Evolutionary conservation across 2,888 invertebrate species (phyloP).

Genomic region (Conops quadrifasciatus): DNA sequence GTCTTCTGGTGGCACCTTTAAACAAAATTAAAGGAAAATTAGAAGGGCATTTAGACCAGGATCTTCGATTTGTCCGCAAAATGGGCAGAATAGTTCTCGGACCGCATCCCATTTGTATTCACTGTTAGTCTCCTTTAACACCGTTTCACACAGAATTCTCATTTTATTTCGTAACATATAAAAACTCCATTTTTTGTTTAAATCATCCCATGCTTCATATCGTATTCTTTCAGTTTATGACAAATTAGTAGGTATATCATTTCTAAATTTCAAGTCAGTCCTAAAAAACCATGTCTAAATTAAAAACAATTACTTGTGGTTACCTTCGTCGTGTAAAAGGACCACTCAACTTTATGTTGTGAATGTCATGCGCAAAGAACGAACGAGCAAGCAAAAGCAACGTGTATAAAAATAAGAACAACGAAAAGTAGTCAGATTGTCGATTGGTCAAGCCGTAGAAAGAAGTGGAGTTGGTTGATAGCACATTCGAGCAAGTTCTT

Average conservation of each 20-base stretch:
- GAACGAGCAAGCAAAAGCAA: slow-evolving; percentile 10
- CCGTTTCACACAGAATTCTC: too few relatives aligned
- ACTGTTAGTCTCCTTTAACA: too few relatives aligned
- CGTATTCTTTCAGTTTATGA: background rate
- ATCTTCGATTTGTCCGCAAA: too few relatives aligned
- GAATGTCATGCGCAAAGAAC: slow-evolving; percentile 20
- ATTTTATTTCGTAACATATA: too few relatives aligned
- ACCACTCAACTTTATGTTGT: background rate
- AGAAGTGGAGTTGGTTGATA: slow-evolving; percentile 8
- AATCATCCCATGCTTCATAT: background rate
- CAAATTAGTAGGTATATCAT: background rate
- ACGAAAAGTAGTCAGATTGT: slow-evolving; percentile 3
- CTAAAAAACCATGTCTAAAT: background rate
- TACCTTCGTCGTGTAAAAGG: background rate
- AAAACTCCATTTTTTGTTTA: background rate
- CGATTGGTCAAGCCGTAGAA: slow-evolving; percentile 6
- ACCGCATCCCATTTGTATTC: too few relatives aligned
- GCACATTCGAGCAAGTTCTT: slow-evolving; percentile 26
- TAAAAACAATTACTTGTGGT: background rate
- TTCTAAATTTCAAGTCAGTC: background rate
- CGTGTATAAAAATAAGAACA: slow-evolving; percentile 19
- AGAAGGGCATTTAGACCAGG: too few relatives aligned
- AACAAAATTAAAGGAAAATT: too few relatives aligned
- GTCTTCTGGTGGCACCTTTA: too few relatives aligned
- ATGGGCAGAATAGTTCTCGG: too few relatives aligned